These are phyloP conservation scores for Campoplex nolae DNA, from an alignment of 2,888 invertebrate genomes.

Conservation along the genomic window DNA sequence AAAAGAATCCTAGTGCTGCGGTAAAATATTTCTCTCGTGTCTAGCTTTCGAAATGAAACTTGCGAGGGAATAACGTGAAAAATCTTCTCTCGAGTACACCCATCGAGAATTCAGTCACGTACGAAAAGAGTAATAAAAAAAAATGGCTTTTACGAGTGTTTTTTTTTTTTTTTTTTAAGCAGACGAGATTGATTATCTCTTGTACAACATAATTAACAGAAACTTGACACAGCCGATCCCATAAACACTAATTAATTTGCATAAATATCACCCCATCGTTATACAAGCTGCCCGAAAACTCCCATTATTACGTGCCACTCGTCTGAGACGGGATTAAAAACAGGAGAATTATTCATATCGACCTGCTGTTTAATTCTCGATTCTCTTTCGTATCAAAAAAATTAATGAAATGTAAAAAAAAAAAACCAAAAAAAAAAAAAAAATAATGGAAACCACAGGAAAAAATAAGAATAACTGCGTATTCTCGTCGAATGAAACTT, in stretches of 20 bases:
- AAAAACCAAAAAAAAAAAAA: neutral
- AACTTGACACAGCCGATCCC: neutral
- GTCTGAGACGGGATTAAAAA: constrained; percentile 4
- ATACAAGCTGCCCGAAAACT: neutral
- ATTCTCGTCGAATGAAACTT: neutral
- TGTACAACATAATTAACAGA: constrained; percentile 5
- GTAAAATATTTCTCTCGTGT: neutral
- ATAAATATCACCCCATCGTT: neutral
- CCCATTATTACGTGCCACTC: neutral
- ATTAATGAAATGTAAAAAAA: neutral
- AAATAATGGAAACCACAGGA: neutral
- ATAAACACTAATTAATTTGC: neutral
- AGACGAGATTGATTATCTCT: constrained; percentile 5
- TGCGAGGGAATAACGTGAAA: neutral
- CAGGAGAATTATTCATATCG: neutral
- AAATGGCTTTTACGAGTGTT: no score
- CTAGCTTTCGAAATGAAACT: neutral
- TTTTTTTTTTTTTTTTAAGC: neutral
- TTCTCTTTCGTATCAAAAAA: neutral
- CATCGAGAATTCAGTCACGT: neutral
- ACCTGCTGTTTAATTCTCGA: neutral
- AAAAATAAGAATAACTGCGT: neutral
- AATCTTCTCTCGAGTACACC: neutral
- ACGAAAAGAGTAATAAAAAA: neutral
- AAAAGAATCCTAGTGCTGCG: neutral